These are phyloP conservation scores for Alviniconcha marisindica DNA, from an alignment of 1,140 invertebrate genomes.

Conservation along the genomic window DNA sequence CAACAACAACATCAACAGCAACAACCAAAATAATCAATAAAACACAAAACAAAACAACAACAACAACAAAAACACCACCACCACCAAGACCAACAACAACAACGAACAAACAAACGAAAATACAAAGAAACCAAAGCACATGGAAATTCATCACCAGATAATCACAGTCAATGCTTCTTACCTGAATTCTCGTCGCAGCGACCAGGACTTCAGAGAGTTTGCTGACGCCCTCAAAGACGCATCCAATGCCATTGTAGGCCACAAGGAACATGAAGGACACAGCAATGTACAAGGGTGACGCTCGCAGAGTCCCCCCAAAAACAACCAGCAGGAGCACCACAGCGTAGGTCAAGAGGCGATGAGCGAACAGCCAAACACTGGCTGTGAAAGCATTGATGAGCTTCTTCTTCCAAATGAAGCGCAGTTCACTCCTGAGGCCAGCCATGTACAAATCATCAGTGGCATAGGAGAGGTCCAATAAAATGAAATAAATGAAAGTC, in stretches of 20 bases:
- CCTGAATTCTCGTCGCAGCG: constrained; percentile 71
- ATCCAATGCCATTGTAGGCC: constrained; percentile 53
- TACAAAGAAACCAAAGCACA: too few species aligned
- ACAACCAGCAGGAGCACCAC: constrained; percentile 48
- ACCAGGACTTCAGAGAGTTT: constrained; percentile 49
- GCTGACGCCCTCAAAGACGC: constrained; percentile 43
- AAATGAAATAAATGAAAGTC: too few species aligned
- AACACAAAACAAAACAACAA: too few species aligned
- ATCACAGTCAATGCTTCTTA: too few species aligned
- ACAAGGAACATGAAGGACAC: constrained; percentile 53
- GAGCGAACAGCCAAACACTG: constrained; percentile 57
- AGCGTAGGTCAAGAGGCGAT: constrained; percentile 52
- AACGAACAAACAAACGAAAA: too few species aligned
- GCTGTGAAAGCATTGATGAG: constrained; percentile 44
- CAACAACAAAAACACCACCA: too few species aligned
- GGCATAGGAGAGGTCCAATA: too few species aligned
- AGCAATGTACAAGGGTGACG: constrained; percentile 51
- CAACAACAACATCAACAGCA: too few species aligned
- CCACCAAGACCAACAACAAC: too few species aligned
- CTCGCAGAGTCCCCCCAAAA: constrained; percentile 30
- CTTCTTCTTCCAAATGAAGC: constrained; percentile 42
- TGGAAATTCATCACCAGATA: too few species aligned
- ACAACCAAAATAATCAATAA: too few species aligned
- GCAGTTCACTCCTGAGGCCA: constrained; percentile 53
- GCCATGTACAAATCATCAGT: too few species aligned